Evolutionary conservation across 2,888 invertebrate species (phyloP).

Genomic region (Choristoneura rosaceana): DNA sequence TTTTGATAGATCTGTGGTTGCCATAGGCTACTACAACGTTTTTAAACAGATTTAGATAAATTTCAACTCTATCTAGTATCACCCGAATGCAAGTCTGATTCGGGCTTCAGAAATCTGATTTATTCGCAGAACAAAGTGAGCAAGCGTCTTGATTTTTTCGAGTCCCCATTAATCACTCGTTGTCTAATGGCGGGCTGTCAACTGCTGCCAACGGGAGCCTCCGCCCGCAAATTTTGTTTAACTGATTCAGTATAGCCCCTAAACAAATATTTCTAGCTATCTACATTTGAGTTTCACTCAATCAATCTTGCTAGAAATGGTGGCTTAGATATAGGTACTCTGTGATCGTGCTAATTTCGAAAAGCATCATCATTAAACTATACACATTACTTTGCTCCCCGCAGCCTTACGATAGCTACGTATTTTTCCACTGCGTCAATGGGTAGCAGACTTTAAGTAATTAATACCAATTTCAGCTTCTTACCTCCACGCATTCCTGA

Average conservation of each 20-base stretch:
- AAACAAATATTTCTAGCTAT: not conserved
- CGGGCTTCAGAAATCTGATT: slow-evolving; percentile 36
- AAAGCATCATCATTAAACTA: too few relatives aligned
- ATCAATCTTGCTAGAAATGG: too few relatives aligned
- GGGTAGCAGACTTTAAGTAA: too few relatives aligned
- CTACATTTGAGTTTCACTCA: not conserved
- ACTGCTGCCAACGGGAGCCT: slow-evolving; percentile 37
- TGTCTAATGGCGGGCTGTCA: slow-evolving; percentile 44
- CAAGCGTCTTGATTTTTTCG: slow-evolving; percentile 41
- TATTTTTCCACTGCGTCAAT: too few relatives aligned
- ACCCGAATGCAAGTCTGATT: slow-evolving; percentile 6
- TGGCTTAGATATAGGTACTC: not conserved
- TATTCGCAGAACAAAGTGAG: slow-evolving; percentile 40
- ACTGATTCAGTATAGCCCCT: slow-evolving; percentile 4
- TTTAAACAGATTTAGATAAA: not conserved
- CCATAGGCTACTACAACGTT: too few relatives aligned
- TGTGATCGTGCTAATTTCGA: not conserved
- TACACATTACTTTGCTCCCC: too few relatives aligned
- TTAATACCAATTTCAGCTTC: too few relatives aligned
- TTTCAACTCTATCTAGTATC: not conserved
- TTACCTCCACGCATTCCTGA: too few relatives aligned
- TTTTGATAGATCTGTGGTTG: too few relatives aligned
- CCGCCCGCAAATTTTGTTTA: slow-evolving; percentile 25
- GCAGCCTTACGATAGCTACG: too few relatives aligned
- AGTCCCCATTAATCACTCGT: slow-evolving; percentile 40